phyloP scores from a whole-genome alignment of 2,888 invertebrate genomes.

The Cheilosia scutellata region DNA sequence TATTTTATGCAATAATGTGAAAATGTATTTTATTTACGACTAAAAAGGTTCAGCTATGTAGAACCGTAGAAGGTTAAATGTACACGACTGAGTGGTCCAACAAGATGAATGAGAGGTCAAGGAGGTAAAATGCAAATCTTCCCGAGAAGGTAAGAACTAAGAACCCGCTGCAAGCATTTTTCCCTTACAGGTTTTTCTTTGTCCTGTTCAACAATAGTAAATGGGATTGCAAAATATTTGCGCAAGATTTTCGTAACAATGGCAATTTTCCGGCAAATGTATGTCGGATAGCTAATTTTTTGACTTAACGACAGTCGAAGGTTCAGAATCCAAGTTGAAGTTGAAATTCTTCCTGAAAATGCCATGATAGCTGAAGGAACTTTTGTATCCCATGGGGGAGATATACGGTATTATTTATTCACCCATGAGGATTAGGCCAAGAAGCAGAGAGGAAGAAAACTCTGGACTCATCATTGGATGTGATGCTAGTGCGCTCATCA shows the following conservation, averaged over 20 bases:
- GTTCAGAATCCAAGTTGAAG: too few species aligned
- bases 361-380: too few species aligned
- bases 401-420: too few species aligned
- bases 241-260: background rate
- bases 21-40: slow-evolving; percentile 2
- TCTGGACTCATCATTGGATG: too few species aligned
- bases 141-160: background rate
- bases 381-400: too few species aligned
- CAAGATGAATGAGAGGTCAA: background rate
- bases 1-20: slow-evolving; percentile 7
- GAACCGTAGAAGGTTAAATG: slow-evolving; percentile 2
- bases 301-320: background rate
- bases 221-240: background rate
- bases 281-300: background rate
- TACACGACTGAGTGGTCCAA: background rate
- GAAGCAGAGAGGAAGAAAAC: too few species aligned
- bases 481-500: too few species aligned
- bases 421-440: too few species aligned
- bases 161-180: background rate
- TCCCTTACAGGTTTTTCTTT: background rate
- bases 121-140: slow-evolving; percentile 7
- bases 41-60: background rate
- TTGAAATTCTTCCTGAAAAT: too few species aligned
- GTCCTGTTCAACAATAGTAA: background rate
- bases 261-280: too few species aligned